Evolutionary conservation across 2,113 vertebrate genomes (phyloP).

Genomic region (Actinemys pallida): DNA sequence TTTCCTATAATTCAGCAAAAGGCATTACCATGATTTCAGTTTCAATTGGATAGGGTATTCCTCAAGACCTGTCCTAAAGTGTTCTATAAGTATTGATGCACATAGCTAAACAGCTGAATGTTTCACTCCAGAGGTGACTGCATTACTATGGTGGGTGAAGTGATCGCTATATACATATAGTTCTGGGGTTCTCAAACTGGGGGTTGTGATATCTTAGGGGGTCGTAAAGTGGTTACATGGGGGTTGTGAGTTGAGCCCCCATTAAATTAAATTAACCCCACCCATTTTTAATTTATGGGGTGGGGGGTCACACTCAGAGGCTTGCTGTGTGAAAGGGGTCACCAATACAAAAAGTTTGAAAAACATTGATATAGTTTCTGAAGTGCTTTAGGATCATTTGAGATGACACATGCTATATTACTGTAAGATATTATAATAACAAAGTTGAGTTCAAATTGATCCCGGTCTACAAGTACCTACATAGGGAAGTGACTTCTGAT

Average conservation of each 20-base stretch:
- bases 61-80: background rate
- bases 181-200: too few relatives aligned
- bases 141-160: background rate
- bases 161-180: background rate
- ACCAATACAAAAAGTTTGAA: too few relatives aligned
- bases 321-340: too few relatives aligned
- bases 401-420: background rate
- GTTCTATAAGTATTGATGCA: background rate
- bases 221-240: too few relatives aligned
- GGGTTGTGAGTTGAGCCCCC: too few relatives aligned
- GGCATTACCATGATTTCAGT: background rate
- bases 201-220: too few relatives aligned
- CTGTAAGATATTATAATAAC: background rate
- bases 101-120: background rate
- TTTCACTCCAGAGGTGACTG: background rate
- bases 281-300: too few relatives aligned
- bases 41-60: background rate
- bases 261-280: too few relatives aligned
- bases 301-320: too few relatives aligned
- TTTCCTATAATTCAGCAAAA: background rate
- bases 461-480: background rate
- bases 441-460: background rate
- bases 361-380: background rate
- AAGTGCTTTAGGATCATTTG: background rate
- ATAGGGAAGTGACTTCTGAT: background rate